Evolutionary conservation across 1,140 invertebrate species (phyloP), one percentile per base, ranked within the genome.

Genomic region (Megalonaias nervosa): DNA sequence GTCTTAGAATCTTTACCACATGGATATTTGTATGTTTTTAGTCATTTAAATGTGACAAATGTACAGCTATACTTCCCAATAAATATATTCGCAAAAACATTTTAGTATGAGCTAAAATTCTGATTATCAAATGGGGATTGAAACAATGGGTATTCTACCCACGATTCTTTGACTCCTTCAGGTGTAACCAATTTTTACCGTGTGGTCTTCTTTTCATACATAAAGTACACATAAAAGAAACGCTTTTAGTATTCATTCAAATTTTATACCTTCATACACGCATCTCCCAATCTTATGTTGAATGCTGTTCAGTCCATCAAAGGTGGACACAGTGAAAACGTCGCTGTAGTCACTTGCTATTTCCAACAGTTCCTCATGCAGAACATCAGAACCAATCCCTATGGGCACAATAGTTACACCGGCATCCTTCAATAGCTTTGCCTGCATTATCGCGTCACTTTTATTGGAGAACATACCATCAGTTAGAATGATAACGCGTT

Each of bases 401-500:
- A 73, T 66, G 16, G 71, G 48, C 12, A 73, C 48, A 2, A 73
- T 64, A 19, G 65, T 65, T 15, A 23, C 66, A 17, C 56, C 71
- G 11, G 19, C 2, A 14, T 55, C 19, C 55, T 55, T 75, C 12
- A 75, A 15, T 17, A 48, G 21, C n/a, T 1, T 11, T 1, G 73
- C 73, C 9, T 23, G 31, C 2, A 67, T 12, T 16, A 14, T 38
- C 5, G 65, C 68, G 9, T 15, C 9, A 1, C 1, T 1, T n/a
- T 60, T 31, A 21, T 75, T 61, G 11, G 48, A 67, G 1, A 64
- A 67, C 64, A 75, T 67, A 12, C 73, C 66, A 26, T 75, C 73
- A 0, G 73, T 75, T 12, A 75, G 26, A 16, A 75, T 38, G 62
- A 59, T 67, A 15, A 59, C 73, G 19, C 59, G 61, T 11, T 66